Percentiles rank a stretch among this genome's conserved stretches.
phyloP scores from a whole-genome alignment of 2,113 vertebrate species.

The Sinocyclocheilus anophthalmus region DNA sequence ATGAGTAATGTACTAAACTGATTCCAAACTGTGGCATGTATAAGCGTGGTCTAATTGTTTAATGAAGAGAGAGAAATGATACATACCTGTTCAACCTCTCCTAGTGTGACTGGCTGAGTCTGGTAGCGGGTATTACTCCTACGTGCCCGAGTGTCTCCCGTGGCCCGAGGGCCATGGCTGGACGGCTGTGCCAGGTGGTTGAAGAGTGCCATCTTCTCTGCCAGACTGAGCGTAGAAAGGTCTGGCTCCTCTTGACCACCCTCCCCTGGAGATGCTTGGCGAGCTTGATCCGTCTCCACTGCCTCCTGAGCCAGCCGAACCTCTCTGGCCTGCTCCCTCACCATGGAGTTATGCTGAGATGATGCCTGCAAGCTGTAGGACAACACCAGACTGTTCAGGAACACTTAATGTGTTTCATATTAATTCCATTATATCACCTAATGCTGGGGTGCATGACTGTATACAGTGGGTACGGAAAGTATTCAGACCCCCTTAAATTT shows the following conservation, averaged over 20 bases:
- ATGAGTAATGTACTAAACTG: background rate
- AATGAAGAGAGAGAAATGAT: background rate
- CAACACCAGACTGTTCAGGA: background rate
- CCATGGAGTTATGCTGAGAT: constrained; percentile 61
- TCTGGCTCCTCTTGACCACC: constrained; percentile 84
- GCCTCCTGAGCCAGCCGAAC: background rate
- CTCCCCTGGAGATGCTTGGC: constrained; percentile 52
- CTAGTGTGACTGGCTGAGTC: constrained; percentile 93
- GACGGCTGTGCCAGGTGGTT: constrained; percentile 90
- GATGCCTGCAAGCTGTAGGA: constrained; percentile 83
- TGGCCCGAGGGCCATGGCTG: constrained; percentile 77
- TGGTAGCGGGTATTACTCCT: constrained; percentile 88
- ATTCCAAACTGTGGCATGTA: background rate
- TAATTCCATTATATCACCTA: background rate
- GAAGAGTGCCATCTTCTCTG: constrained; percentile 97
- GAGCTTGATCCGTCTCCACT: constrained; percentile 24
- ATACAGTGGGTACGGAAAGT: background rate
- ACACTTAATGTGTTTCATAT: background rate
- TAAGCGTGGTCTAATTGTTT: background rate
- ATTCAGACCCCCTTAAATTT: too few species aligned
- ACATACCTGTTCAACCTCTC: constrained; percentile 90
- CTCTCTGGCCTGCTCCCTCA: constrained; percentile 51
- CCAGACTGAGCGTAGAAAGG: constrained; percentile 88
- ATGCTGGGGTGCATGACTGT: background rate
- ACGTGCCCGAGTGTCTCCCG: constrained; percentile 82